Conservation (phyloP, 2,797 vertebrate genomes). For the Macroramphosus scolopax region DNA sequence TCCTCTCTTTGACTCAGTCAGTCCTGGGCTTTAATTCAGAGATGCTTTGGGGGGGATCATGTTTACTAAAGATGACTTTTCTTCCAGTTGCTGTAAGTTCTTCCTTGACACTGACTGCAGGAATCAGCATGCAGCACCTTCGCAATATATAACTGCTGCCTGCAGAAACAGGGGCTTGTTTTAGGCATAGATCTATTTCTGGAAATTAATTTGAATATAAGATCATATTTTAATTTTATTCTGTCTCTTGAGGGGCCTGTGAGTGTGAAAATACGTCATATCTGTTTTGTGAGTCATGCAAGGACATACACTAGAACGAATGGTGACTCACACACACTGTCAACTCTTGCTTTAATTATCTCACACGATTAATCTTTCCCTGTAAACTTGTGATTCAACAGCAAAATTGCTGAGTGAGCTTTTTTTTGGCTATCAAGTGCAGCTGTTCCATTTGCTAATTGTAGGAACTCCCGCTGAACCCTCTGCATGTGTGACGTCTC, state of each 20-base stretch:
- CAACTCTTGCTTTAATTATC: conserved; percentile 43
- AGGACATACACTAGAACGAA: conserved; percentile 1
- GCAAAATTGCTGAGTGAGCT: conserved; percentile 41
- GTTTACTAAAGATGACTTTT: conserved; percentile 39
- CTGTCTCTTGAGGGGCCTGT: neutral
- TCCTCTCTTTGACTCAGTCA: conserved; percentile 30
- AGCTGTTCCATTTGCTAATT: conserved; percentile 49
- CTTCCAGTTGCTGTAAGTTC: conserved; percentile 23
- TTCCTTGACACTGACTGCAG: conserved; percentile 21
- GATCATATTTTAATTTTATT: neutral
- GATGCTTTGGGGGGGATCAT: conserved; percentile 33
- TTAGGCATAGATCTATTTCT: neutral
- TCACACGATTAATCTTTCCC: conserved; percentile 38
- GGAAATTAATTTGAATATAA: neutral
- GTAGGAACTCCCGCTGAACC: conserved; percentile 12
- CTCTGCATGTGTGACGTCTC: conserved; percentile 17
- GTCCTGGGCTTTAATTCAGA: conserved; percentile 42
- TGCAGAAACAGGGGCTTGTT: conserved; percentile 7
- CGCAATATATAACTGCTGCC: conserved; percentile 6
- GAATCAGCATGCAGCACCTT: conserved; percentile 26
- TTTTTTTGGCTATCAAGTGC: conserved; percentile 27
- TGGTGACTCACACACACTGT: conserved; percentile 14
- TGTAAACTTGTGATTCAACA: conserved; percentile 41
- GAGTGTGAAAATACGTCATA: conserved; percentile 7
- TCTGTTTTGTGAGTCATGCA: conserved; percentile 16